A percentile compares a stretch with the other conserved stretches of the same genome.
These are phyloP conservation scores for Glaucidium brasilianum DNA, from an alignment of 2,113 vertebrate genomes.

Conservation along the genomic window DNA sequence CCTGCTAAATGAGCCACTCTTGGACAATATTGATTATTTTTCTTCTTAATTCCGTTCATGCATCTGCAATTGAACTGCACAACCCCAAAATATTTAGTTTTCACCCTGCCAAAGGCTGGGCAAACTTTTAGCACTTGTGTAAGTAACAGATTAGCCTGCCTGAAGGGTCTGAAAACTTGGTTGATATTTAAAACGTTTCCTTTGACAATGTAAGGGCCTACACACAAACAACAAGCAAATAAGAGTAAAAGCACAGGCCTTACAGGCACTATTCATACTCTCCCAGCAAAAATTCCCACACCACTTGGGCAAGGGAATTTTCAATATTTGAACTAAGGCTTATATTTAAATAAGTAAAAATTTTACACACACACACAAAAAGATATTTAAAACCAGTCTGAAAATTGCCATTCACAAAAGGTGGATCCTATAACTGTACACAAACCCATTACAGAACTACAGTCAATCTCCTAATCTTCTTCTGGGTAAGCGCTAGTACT, in stretches of 20 bases:
- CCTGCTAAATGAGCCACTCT: background rate
- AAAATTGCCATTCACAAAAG: background rate
- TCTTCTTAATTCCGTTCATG: background rate
- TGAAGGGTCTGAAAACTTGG: background rate
- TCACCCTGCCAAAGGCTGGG: background rate
- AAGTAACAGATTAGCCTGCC: background rate
- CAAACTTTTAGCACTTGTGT: background rate
- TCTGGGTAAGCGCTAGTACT: background rate
- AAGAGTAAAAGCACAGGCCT: background rate
- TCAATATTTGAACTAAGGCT: background rate
- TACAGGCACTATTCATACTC: background rate
- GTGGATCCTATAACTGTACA: background rate
- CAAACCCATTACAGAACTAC: background rate
- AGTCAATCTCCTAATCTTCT: background rate
- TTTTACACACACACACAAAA: background rate
- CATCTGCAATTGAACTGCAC: background rate
- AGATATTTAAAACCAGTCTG: background rate
- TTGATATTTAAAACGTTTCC: background rate
- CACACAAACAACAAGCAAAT: background rate
- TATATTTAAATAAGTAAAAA: background rate
- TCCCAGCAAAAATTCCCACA: background rate
- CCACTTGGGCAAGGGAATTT: rapidly evolving
- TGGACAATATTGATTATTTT: background rate
- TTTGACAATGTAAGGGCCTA: background rate
- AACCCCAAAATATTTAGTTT: background rate